Base-by-base conservation (phyloP, 1,140 invertebrate species). In the Zeugodacus cucurbitae region DNA sequence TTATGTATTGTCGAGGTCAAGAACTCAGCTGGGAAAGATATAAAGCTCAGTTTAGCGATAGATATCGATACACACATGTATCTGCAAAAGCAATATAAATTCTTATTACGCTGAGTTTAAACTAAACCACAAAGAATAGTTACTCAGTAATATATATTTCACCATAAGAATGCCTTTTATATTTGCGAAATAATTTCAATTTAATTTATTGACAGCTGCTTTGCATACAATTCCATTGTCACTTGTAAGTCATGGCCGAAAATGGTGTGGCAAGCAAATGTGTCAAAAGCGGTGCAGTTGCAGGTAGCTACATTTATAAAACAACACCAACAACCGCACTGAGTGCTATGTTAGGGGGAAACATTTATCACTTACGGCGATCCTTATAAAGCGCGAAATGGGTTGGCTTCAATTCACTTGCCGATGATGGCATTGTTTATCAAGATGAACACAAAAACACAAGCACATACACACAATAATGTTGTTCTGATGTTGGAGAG, bases 151-250 rank as follows among this genome's bases (percentile, higher is more conserved):
- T n/a, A 26, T 22, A 82, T 82, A 48, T 54, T 48, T 82, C 11
- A 82, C 41, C 44, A 17, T n/a, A 7, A 20, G 2, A 54, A 2
- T 3, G 26, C 26, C 0, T 82, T 82, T 82, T 20, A 78, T 44
- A 3, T 78, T n/a, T 17, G 8, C 34, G 3, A 54, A 82, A 82
- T 82, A 26, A 82, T 48, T 48, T 14, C 11, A 48, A 41, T 14
- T n/a, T 82, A 82, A 54, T 44, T 82, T 29, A 48, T 48, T 82
- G 74, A 26, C 41, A 82, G n/a, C 44, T 54, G 26, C 14, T 82
- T 82, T 82, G 74, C 74, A 82, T 82, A 82, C n/a, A 82, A 82
- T 82, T 82, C 74, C 8, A 48, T 82, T 82, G 74, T 82, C 74
- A 82, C 44, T 82, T 82, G 74, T 82, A 82, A 54, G 74, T 22